Percentiles rank a stretch among this genome's conserved stretches.
Conservation (phyloP, 2,113 vertebrate genomes). For the Nothoprocta pentlandii region DNA sequence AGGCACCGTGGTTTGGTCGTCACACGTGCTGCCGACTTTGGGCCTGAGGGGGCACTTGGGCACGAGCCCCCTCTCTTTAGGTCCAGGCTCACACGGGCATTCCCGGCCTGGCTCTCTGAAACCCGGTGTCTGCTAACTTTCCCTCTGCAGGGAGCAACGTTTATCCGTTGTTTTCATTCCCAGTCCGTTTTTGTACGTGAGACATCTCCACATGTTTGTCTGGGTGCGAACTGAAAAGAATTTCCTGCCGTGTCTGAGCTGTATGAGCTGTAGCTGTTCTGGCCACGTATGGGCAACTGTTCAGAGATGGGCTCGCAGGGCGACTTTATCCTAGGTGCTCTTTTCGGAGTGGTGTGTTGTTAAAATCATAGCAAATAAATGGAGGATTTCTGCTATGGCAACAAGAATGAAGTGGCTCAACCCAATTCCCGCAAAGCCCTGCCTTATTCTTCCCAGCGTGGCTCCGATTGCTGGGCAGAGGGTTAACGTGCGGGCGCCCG, state of each 20-base stretch:
- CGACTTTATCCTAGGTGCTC: neutral
- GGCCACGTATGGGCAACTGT: neutral
- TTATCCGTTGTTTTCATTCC: neutral
- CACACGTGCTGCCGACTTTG: neutral
- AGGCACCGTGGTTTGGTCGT: neutral
- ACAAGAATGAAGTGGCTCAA: neutral
- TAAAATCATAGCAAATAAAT: slow-evolving; percentile 22
- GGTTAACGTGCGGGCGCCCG: neutral
- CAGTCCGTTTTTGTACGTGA: accelerated
- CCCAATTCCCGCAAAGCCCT: neutral
- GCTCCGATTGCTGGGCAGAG: neutral
- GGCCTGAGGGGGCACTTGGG: neutral
- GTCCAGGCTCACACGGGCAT: neutral
- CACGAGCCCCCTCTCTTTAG: no score
- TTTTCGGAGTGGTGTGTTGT: neutral
- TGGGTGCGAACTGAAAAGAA: neutral
- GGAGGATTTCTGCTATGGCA: slow-evolving; percentile 4
- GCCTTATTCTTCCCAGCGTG: neutral
- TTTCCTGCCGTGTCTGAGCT: neutral
- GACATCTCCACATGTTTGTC: neutral
- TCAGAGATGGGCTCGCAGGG: neutral
- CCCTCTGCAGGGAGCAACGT: accelerated
- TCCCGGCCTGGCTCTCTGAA: neutral
- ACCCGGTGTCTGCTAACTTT: neutral
- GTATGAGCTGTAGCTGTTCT: no score